A percentile compares a stretch with the other conserved stretches of the same genome.
phyloP scores from a whole-genome alignment of 2,888 invertebrate species.

The Rhingia rostrata region DNA sequence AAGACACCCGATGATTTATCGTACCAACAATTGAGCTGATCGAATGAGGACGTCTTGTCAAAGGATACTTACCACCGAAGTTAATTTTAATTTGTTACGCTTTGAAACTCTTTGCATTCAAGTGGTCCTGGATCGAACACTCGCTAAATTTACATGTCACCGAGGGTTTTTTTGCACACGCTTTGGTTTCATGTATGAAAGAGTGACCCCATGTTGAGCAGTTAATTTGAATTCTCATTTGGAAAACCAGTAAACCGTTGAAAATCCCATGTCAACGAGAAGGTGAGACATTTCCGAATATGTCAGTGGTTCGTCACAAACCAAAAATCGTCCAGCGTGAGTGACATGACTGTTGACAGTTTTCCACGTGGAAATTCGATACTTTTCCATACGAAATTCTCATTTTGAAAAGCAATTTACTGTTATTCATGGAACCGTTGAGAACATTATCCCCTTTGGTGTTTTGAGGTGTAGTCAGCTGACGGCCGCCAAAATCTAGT shows the following conservation, averaged over 20 bases:
- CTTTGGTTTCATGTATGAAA: constrained; percentile 1
- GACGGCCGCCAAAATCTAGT: constrained; percentile 49
- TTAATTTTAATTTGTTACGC: constrained; percentile 70
- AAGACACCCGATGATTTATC: constrained; percentile 67
- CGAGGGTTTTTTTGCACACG: not conserved
- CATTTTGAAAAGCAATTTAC: constrained; percentile 42
- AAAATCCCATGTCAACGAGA: constrained; percentile 69
- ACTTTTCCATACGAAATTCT: constrained; percentile 46
- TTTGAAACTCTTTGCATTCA: constrained; percentile 62
- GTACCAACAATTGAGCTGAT: constrained; percentile 37
- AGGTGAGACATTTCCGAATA: constrained; percentile 40
- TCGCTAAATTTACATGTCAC: constrained; percentile 67
- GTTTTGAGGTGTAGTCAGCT: constrained; percentile 43
- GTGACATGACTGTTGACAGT: constrained; percentile 71
- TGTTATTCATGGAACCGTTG: constrained; percentile 51
- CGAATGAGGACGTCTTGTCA: constrained; percentile 38
- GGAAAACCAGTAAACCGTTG: constrained; percentile 63
- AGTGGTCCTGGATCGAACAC: constrained; percentile 5
- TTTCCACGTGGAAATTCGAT: constrained; percentile 73
- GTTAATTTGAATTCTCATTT: constrained; percentile 59
- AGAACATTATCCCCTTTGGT: constrained; percentile 56
- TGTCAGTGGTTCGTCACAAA: constrained; percentile 56
- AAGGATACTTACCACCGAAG: constrained; percentile 61
- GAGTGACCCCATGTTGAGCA: constrained; percentile 50
- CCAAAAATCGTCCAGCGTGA: constrained; percentile 20